phyloP scores from a whole-genome alignment of 2,888 invertebrate genomes.

The Drosophila pseudotalamancana region DNA sequence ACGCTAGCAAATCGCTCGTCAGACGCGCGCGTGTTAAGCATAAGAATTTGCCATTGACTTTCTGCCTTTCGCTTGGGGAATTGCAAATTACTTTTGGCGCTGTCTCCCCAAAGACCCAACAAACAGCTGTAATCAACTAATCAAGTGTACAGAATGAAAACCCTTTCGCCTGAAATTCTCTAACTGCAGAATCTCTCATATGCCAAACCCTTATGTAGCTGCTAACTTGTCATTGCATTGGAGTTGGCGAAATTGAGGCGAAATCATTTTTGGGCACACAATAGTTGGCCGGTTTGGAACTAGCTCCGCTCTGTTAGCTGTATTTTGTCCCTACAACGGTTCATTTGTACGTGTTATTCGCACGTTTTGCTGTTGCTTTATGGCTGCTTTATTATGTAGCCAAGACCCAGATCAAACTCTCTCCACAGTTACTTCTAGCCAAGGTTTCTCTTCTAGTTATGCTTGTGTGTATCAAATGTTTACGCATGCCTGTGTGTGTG shows the following conservation, averaged over 20 bases:
- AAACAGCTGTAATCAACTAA: constrained; percentile 42
- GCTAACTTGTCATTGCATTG: too few relatives aligned
- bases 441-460: constrained; percentile 34
- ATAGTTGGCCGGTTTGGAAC: constrained; percentile 22
- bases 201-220: neutral
- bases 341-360: constrained; percentile 76
- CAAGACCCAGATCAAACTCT: constrained; percentile 24
- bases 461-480: constrained; percentile 43
- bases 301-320: constrained; percentile 11
- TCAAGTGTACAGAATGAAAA: constrained; percentile 15
- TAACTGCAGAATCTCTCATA: neutral
- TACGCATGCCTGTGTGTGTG: constrained; percentile 40
- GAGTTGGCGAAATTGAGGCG: constrained; percentile 4
- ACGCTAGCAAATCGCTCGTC: constrained; percentile 65
- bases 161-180: constrained; percentile 21
- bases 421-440: constrained; percentile 23
- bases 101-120: constrained; percentile 19
- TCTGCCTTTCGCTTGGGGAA: constrained; percentile 57
- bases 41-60: constrained; percentile 55
- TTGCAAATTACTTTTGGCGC: constrained; percentile 42
- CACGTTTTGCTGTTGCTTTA: constrained; percentile 66
- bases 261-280: constrained; percentile 6
- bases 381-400: constrained; percentile 74
- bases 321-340: constrained; percentile 48
- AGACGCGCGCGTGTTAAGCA: constrained; percentile 70